phyloP scores from a whole-genome alignment of 2,113 vertebrate genomes.

The Lanius collurio region DNA sequence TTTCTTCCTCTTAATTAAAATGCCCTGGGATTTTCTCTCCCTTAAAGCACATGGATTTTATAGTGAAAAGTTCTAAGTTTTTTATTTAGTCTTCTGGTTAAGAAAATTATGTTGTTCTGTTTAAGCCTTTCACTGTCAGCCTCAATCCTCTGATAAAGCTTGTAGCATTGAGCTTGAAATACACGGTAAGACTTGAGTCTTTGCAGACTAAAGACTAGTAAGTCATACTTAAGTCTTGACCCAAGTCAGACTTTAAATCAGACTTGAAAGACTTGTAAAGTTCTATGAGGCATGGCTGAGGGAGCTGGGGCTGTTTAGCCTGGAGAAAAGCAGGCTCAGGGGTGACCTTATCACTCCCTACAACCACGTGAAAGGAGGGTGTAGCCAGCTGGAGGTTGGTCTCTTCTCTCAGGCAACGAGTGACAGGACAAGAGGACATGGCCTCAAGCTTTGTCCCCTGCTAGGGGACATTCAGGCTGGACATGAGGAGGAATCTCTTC shows the following conservation, averaged over 20 bases:
- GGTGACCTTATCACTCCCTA: accelerated
- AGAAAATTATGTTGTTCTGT: background rate
- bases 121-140: background rate
- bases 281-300: background rate
- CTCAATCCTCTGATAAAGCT: background rate
- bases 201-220: background rate
- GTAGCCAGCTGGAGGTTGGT: accelerated
- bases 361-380: background rate
- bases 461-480: background rate
- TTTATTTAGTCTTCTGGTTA: background rate
- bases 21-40: background rate
- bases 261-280: background rate
- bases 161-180: background rate
- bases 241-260: background rate
- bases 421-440: background rate
- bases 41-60: background rate
- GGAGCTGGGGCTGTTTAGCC: background rate
- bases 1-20: background rate
- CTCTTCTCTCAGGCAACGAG: background rate
- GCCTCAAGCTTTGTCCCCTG: background rate
- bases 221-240: background rate
- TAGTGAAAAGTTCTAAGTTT: background rate
- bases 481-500: background rate
- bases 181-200: background rate
- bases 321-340: background rate